phyloP scores from a whole-genome alignment of 2,888 invertebrate species.

The Pegoplata infirma region DNA sequence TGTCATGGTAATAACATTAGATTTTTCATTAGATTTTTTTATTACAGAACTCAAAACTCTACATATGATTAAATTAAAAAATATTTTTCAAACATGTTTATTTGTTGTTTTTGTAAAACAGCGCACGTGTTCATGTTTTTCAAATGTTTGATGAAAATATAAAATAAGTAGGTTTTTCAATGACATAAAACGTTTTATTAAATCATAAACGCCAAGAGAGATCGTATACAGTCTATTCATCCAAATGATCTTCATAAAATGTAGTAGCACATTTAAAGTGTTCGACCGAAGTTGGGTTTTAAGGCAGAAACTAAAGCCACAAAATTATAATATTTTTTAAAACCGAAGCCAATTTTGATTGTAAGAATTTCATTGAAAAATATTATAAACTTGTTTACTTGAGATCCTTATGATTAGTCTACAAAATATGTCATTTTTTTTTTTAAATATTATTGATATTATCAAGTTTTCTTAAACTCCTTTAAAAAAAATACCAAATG shows the following conservation, averaged over 20 bases:
- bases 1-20: slow-evolving; percentile 37
- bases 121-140: slow-evolving; percentile 58
- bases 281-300: too few species aligned
- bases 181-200: slow-evolving; percentile 47
- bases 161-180: slow-evolving; percentile 47
- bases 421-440: too few species aligned
- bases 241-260: slow-evolving; percentile 3
- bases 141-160: background rate
- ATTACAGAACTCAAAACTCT: slow-evolving; percentile 9
- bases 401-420: too few species aligned
- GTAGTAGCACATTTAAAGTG: slow-evolving; percentile 41
- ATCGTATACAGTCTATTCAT: background rate
- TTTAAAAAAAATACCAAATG: too few species aligned
- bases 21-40: slow-evolving; percentile 11
- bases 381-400: too few species aligned
- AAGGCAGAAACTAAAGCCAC: too few species aligned
- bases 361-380: too few species aligned
- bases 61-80: slow-evolving; percentile 13
- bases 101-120: slow-evolving; percentile 14
- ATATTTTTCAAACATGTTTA: background rate
- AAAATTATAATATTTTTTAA: too few species aligned
- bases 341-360: too few species aligned
- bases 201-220: background rate
- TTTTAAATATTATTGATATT: too few species aligned
- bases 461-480: too few species aligned